Base-by-base conservation (phyloP, 2,797 vertebrate genomes). In the Onychomys leucogaster region DNA sequence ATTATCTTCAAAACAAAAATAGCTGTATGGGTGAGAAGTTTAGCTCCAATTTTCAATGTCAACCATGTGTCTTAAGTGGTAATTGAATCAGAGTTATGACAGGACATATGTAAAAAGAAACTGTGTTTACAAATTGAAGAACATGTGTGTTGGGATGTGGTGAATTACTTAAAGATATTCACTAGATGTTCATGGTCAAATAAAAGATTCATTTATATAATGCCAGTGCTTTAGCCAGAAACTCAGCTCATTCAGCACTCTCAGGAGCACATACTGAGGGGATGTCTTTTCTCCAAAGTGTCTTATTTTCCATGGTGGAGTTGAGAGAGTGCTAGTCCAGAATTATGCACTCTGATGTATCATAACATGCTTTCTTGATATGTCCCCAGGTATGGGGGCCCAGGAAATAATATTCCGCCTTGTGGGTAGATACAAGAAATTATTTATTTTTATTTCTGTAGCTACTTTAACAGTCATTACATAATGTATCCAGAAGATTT, bases 1-100 rank as follows among this genome's bases (percentile, higher is more conserved):
- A 73, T 14, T 3, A 55, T 96, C 90, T 87, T 59, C 43, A 84
- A 95, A 95, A 77, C 23, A 46, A 16, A 85, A 82, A 55, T 32
- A 86, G 34, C 29, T 16, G 89, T 91, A 81, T 12, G 16, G 3
- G 17, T 89, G 73, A 76, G 34, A 88, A 13, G 69, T 90, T 16
- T 12, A n/a, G 3, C n/a, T 43, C 12, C 11, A 84, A 32, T 19
- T 65, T 32, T 65, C 84, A 41, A 19, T 67, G n/a, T 34, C 73
- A 75, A 57, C 25, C 34, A n/a, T 23, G 59, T 10, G 29, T 63
- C 4, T 80, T 43, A 65, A 52, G 2, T 32, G 27, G 2, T 49
- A 5, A 34, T 4, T 27, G 8, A 9, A 83, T 65, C 19, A 81
- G 19, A 80, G 9, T 29, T 46, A 8, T 29, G 49, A 88, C 43